These are phyloP conservation scores for Macrotrachela quadricornifera DNA, from an alignment of 1,140 invertebrate species.

Conservation along the genomic window DNA sequence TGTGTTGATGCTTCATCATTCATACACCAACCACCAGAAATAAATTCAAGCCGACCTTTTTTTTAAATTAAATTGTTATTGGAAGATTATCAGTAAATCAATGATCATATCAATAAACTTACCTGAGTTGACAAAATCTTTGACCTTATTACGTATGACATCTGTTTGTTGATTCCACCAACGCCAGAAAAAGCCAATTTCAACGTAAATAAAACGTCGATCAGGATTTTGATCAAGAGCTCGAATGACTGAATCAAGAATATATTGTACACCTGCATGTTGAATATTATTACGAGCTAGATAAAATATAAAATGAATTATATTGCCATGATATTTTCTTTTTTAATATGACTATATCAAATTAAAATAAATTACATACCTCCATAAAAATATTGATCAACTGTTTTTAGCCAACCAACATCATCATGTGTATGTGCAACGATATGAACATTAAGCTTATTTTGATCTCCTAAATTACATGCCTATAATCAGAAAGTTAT, in stretches of 20 bases:
- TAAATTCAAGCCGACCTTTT: no score
- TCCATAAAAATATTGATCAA: not conserved
- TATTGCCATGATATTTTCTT: no score
- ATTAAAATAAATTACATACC: not conserved
- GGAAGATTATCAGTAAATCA: not conserved
- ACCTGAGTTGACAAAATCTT: conserved; percentile 16
- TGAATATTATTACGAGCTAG: no score
- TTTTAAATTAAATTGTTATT: not conserved
- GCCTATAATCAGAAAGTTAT: no score
- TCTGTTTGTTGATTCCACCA: conserved; percentile 62
- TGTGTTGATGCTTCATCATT: conserved; percentile 71
- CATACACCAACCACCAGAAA: conserved; percentile 34
- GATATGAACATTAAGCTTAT: not conserved
- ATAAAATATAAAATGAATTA: no score
- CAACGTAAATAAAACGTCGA: conserved; percentile 42
- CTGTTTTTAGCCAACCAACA: not conserved
- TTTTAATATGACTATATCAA: no score
- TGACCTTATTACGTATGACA: conserved; percentile 31
- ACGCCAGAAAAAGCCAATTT: conserved; percentile 66
- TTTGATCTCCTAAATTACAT: not conserved
- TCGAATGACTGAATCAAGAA: conserved; percentile 62
- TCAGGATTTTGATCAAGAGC: conserved; percentile 48
- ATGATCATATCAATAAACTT: conserved; percentile 12
- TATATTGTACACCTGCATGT: conserved; percentile 19
- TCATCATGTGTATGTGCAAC: not conserved